Percentiles rank a stretch among this genome's conserved stretches.
These are phyloP conservation scores for Melieria crassipennis DNA, from an alignment of 2,888 invertebrate genomes.

Conservation along the genomic window DNA sequence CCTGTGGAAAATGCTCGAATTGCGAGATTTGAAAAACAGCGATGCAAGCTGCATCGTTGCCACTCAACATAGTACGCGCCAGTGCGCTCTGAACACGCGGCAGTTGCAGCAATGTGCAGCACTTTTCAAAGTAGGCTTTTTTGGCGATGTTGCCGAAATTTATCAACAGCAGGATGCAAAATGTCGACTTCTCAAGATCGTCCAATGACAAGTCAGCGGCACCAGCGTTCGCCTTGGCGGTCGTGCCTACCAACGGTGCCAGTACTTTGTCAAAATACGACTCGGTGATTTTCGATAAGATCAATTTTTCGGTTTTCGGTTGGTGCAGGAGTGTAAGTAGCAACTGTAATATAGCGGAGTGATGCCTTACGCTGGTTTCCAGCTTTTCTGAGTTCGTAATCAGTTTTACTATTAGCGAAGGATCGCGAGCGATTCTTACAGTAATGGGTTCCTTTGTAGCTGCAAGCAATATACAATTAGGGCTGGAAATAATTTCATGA, in stretches of 20 bases:
- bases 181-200: conserved; percentile 59
- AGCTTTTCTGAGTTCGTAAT: conserved; percentile 54
- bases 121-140: conserved; percentile 61
- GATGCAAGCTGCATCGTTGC: conserved; percentile 53
- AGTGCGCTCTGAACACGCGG: conserved; percentile 60
- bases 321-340: conserved; percentile 55
- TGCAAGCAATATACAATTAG: conserved; percentile 23
- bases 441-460: conserved; percentile 45
- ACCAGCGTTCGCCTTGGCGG: conserved; percentile 34
- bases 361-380: conserved; percentile 52
- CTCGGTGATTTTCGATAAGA: conserved; percentile 60
- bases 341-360: conserved; percentile 55
- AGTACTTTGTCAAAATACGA: conserved; percentile 64
- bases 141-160: conserved; percentile 62
- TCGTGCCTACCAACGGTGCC: conserved; percentile 49
- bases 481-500: neutral
- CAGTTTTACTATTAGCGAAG: conserved; percentile 53
- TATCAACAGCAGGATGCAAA: conserved; percentile 57
- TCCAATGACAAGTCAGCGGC: conserved; percentile 49
- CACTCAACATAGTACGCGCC: conserved; percentile 59
- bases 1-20: conserved; percentile 59
- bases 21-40: conserved; percentile 62
- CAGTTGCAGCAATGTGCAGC: conserved; percentile 54
- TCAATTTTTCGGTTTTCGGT: conserved; percentile 58
- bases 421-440: conserved; percentile 53